Conservation (phyloP, 2,113 vertebrate species). For the Cephalopholis sonnerati region DNA sequence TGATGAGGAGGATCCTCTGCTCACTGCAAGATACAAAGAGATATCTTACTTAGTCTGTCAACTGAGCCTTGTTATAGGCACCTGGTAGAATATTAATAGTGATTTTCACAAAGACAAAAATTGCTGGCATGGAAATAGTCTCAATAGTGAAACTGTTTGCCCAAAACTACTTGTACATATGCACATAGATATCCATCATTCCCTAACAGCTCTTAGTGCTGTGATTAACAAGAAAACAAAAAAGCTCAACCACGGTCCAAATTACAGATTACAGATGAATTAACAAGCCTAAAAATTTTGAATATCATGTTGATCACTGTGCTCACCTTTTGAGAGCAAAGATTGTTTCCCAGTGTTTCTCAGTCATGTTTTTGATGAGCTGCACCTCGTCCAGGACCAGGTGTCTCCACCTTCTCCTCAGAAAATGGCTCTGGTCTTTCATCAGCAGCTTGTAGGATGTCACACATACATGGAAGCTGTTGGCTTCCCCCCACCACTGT, state of each 20-base stretch:
- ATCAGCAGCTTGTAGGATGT: constrained; percentile 94
- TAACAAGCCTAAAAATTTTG: neutral
- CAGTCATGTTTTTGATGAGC: constrained; percentile 91
- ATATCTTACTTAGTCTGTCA: constrained; percentile 27
- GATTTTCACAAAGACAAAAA: neutral
- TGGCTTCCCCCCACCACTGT: constrained; percentile 90
- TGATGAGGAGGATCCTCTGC: constrained; percentile 92
- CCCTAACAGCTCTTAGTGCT: neutral
- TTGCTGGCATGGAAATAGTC: neutral
- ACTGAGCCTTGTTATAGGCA: neutral
- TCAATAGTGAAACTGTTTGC: neutral
- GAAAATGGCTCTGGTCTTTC: constrained; percentile 90
- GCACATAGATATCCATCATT: neutral
- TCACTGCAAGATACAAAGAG: constrained; percentile 83
- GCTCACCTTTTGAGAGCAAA: constrained; percentile 89
- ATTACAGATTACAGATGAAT: neutral
- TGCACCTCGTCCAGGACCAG: constrained; percentile 93
- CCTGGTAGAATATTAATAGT: neutral
- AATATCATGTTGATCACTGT: neutral
- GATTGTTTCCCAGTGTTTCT: constrained; percentile 93
- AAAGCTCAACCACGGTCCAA: neutral
- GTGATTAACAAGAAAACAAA: neutral
- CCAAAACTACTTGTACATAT: neutral
- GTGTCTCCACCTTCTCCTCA: constrained; percentile 90
- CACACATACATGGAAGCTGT: constrained; percentile 92